These are phyloP conservation scores for Elephantulus edwardii DNA, from an alignment of 2,113 vertebrate genomes.

Conservation along the genomic window DNA sequence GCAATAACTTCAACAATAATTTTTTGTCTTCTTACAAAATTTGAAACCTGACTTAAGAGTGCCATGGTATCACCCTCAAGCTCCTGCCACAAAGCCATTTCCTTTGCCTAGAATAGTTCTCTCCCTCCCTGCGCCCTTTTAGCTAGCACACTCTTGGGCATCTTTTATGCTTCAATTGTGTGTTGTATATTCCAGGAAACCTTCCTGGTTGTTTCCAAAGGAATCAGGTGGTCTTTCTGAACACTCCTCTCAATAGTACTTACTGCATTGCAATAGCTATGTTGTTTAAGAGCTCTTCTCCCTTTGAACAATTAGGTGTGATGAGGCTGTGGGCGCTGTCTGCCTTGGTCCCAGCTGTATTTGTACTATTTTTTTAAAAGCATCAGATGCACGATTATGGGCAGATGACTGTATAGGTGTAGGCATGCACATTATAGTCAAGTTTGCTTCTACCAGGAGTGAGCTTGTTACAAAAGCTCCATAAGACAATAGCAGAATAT, in stretches of 20 bases:
- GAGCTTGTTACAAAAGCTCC: neutral
- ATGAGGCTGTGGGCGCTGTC: neutral
- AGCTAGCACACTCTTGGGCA: neutral
- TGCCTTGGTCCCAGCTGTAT: neutral
- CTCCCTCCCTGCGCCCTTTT: neutral
- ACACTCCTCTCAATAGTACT: neutral
- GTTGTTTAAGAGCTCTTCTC: neutral
- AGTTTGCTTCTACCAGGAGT: neutral
- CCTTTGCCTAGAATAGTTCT: neutral
- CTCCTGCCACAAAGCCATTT: too few species aligned
- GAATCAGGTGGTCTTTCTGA: neutral
- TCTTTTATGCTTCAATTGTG: neutral
- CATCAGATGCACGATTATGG: neutral
- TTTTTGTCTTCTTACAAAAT: neutral
- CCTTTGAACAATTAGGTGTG: neutral
- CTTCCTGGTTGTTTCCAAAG: neutral
- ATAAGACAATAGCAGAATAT: neutral
- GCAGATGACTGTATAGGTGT: neutral
- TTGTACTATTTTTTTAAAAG: neutral
- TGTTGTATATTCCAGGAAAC: fast-evolving
- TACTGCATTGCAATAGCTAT: neutral
- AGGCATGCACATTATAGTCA: neutral
- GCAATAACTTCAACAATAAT: neutral
- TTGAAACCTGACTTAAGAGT: neutral
- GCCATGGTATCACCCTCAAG: neutral